A percentile compares a stretch with the other conserved stretches of the same genome.
phyloP scores from a whole-genome alignment of 2,113 vertebrate species.

The Ailuropoda melanoleuca region DNA sequence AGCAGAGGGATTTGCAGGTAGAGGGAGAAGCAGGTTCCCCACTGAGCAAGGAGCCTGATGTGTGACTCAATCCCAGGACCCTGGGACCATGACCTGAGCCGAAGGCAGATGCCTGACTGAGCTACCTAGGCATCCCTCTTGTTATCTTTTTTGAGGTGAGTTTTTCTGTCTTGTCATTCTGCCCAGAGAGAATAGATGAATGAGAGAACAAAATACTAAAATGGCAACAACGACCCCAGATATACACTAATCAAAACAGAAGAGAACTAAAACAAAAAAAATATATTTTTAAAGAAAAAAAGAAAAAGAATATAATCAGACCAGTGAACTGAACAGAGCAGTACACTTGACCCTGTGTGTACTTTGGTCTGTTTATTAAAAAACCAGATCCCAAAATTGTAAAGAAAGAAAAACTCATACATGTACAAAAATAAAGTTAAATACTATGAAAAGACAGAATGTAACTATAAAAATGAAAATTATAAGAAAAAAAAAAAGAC shows the following conservation, averaged over 20 bases:
- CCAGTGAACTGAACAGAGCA: neutral
- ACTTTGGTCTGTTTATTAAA: neutral
- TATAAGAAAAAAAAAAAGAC: neutral
- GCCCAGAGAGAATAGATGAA: too few species aligned
- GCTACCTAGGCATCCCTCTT: too few species aligned
- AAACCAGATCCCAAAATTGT: neutral
- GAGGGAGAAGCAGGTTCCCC: too few species aligned
- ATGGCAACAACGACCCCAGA: neutral
- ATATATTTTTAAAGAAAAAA: too few species aligned
- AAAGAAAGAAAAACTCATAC: too few species aligned
- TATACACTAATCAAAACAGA: neutral
- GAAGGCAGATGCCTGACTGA: too few species aligned
- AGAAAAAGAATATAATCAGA: neutral
- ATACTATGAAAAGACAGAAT: neutral
- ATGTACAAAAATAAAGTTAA: neutral
- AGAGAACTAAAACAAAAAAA: neutral
- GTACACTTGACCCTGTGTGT: neutral
- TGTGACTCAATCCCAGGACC: too few species aligned
- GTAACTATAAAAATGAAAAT: neutral
- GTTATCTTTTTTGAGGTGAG: too few species aligned
- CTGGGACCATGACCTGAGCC: too few species aligned
- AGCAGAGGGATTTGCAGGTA: too few species aligned
- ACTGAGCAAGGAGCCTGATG: too few species aligned
- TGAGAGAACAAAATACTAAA: neutral
- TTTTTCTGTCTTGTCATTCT: too few species aligned